phyloP scores from a whole-genome alignment of 2,797 vertebrate species.

The Semaprochilodus insignis region DNA sequence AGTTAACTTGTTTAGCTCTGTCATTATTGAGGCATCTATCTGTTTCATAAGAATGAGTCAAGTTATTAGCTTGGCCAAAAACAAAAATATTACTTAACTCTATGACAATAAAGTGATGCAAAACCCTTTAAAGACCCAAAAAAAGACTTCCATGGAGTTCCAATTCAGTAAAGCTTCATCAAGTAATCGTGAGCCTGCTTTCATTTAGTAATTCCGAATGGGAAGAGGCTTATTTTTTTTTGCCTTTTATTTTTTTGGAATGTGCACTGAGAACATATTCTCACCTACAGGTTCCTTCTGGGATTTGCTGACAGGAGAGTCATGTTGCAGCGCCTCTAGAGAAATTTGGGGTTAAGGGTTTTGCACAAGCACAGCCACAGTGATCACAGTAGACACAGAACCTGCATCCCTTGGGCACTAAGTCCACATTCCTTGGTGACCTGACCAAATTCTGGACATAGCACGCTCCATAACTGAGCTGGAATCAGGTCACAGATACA shows the following conservation, averaged over 20 bases:
- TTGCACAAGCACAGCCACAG: not conserved
- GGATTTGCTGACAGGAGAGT: constrained; percentile 24
- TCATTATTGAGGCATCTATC: not conserved
- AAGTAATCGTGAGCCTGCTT: not conserved
- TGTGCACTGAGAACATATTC: constrained; percentile 6
- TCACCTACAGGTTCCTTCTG: constrained; percentile 11
- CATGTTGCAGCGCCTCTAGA: constrained; percentile 6
- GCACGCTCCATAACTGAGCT: not conserved
- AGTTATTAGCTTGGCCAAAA: too few species aligned
- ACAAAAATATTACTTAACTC: too few species aligned
- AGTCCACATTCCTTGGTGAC: not conserved
- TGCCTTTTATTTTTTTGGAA: constrained; percentile 6
- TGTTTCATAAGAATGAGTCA: not conserved
- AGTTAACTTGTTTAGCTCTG: not conserved
- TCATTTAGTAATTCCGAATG: not conserved
- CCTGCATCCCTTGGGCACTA: not conserved
- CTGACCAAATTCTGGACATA: not conserved
- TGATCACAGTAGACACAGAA: not conserved
- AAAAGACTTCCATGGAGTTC: too few species aligned
- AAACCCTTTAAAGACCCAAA: too few species aligned
- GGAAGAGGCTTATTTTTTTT: not conserved
- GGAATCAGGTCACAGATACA: not conserved
- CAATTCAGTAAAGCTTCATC: not conserved
- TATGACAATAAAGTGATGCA: too few species aligned
- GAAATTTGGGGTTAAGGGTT: constrained; percentile 5